Evolutionary conservation across 2,113 vertebrate species (phyloP).

Genomic region (Platichthys stellatus): DNA sequence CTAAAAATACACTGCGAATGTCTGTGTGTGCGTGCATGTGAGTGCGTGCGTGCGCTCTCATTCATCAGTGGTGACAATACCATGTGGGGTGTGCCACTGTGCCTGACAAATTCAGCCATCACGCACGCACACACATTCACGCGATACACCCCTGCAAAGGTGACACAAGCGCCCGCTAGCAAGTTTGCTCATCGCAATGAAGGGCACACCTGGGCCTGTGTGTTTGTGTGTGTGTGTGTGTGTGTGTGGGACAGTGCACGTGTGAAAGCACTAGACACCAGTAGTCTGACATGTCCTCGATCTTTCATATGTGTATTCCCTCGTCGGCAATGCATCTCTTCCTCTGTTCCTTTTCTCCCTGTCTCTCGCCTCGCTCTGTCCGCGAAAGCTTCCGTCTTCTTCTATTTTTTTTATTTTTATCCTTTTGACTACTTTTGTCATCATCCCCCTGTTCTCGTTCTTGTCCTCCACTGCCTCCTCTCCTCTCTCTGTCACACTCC

Average conservation of each 20-base stretch:
- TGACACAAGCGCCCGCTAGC: constrained; percentile 73
- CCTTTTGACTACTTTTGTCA: constrained; percentile 26
- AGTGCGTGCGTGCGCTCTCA: constrained; percentile 31
- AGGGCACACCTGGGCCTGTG: constrained; percentile 62
- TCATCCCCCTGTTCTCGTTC: constrained; percentile 36
- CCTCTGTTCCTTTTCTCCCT: constrained; percentile 3
- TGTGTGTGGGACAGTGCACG: background rate
- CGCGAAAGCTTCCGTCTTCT: constrained; percentile 23
- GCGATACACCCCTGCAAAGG: constrained; percentile 68
- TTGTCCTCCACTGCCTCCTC: constrained; percentile 59
- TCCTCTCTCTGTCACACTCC: constrained; percentile 58
- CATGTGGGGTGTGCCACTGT: constrained; percentile 67
- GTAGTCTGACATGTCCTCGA: constrained; percentile 53
- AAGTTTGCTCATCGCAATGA: constrained; percentile 70
- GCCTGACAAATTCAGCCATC: constrained; percentile 66
- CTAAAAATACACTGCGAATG: constrained; percentile 64
- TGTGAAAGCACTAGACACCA: constrained; percentile 23
- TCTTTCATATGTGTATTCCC: constrained; percentile 50
- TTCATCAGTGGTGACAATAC: constrained; percentile 73
- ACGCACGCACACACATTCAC: constrained; percentile 41
- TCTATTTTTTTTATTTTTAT: background rate
- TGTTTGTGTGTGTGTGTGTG: background rate
- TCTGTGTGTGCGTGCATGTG: background rate
- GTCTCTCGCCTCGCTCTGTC: constrained; percentile 18
- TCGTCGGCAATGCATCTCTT: constrained; percentile 25